Evolutionary conservation across 2,888 invertebrate genomes (phyloP).

Genomic region (Amorpha juglandis): DNA sequence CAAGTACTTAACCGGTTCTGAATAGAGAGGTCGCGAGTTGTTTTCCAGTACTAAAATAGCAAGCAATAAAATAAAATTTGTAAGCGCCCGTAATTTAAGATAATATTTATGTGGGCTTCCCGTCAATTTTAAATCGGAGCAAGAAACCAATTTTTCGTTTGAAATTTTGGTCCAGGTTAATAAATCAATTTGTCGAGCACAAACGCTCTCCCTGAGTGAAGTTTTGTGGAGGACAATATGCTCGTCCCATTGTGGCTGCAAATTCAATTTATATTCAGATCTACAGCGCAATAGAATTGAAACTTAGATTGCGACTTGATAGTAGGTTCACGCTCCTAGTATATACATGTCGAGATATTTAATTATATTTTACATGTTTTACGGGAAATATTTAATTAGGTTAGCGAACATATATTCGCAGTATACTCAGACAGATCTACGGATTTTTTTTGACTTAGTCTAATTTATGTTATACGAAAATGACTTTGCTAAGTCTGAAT

Average conservation of each 20-base stretch:
- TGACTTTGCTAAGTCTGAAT: too few relatives aligned
- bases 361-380: not conserved
- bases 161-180: slow-evolving; percentile 52
- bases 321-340: not conserved
- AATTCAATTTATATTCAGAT: slow-evolving; percentile 75
- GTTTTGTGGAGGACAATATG: slow-evolving; percentile 56
- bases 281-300: slow-evolving; percentile 64
- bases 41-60: too few relatives aligned
- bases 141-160: slow-evolving; percentile 46
- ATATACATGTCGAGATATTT: not conserved
- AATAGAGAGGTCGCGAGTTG: too few relatives aligned
- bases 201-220: slow-evolving; percentile 53
- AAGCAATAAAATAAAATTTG: not conserved
- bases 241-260: slow-evolving; percentile 60
- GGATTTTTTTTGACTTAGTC: too few relatives aligned
- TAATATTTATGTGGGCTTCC: not conserved
- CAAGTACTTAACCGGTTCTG: too few relatives aligned
- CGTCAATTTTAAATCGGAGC: not conserved
- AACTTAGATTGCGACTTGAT: slow-evolving; percentile 66
- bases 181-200: slow-evolving; percentile 67
- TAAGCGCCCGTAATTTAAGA: not conserved
- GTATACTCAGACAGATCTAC: too few relatives aligned
- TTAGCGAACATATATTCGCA: too few relatives aligned
- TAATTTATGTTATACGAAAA: too few relatives aligned
- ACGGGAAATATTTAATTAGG: too few relatives aligned